Base-by-base conservation (phyloP, 2,888 invertebrate species). In the Tetramorium bicarinatum region DNA sequence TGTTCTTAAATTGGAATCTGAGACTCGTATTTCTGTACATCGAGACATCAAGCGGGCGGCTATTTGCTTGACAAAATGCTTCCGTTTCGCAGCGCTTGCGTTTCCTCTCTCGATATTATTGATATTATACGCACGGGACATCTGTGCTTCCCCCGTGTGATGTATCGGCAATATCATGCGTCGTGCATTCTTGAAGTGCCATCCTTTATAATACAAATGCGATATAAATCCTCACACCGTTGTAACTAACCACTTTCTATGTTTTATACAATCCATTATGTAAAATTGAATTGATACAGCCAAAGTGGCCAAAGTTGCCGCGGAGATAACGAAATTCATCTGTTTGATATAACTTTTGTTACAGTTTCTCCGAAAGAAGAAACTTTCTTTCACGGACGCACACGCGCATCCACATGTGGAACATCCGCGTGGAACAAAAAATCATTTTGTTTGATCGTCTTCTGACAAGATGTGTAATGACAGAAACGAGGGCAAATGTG, bases 161-260 rank as follows among this genome's bases (percentile, higher is more conserved):
- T 89, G 85, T 83, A 89, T 89, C 21, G 84, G 75, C 86, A 38
- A 87, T 89, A 89, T 82, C 61, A 52, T 47, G 69, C 47, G 54
- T 77, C 54, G 54, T 21, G 54, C 38, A 21, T 69, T 49, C 41
- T 54, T 41, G 59, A 69, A 49, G 18, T 25, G 21, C 59, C 13
- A 1, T 61, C 47, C 38, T 79, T 79, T 69, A 49, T 38, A 18
- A 11, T 15, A 69, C 44, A 79, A 79, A 79, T 56, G 34, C 29
- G 21, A 66, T n/a, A 77, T 8, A 69, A 79, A 77, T 77, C 9
- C 54, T n/a, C 21, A 15, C 25, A 9, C 6, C 13, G 3, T 59
- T 38, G n/a, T 59, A 69, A 79, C n/a, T 13, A n/a, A 56, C 38
- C 18, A n/a, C 34, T 47, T 69, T 69, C 21, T 47, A 15, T 41